phyloP scores from a whole-genome alignment of 2,797 vertebrate species.

The Typhlichthys eigenmanni region DNA sequence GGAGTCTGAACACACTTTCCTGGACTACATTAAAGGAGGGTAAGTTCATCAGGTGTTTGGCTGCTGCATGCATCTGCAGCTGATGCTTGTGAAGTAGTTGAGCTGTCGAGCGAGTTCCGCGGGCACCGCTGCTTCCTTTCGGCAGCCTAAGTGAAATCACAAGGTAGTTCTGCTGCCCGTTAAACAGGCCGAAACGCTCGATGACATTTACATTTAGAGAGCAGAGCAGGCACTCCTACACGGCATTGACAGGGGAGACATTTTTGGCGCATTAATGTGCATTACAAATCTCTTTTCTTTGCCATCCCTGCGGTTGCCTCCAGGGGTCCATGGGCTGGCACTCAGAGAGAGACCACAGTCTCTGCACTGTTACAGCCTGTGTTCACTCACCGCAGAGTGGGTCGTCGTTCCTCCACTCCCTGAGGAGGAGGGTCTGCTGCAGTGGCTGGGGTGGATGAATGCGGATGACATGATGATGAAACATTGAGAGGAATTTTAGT shows the following conservation, averaged over 20 bases:
- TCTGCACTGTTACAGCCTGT: conserved; percentile 17
- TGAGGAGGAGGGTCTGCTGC: conserved; percentile 9
- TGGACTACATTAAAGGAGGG: conserved; percentile 98
- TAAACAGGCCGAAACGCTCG: not conserved
- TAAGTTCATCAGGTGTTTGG: conserved; percentile 68
- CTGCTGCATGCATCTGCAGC: not conserved
- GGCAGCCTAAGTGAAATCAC: not conserved
- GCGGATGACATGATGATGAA: conserved; percentile 58
- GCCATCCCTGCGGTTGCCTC: conserved; percentile 3
- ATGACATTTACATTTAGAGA: conserved; percentile 10
- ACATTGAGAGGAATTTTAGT: conserved; percentile 49
- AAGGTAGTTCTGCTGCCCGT: not conserved
- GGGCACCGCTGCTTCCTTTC: not conserved
- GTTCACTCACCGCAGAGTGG: conserved; percentile 14
- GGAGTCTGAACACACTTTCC: conserved; percentile 92
- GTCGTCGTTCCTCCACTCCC: conserved; percentile 24
- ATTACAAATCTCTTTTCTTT: conserved; percentile 20
- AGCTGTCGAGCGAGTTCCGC: not conserved
- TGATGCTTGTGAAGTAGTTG: too few relatives aligned
- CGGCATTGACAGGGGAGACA: not conserved
- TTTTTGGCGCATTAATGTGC: conserved; percentile 46
- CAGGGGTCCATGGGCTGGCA: conserved; percentile 12
- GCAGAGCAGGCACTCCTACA: not conserved
- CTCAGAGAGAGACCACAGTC: conserved; percentile 6
- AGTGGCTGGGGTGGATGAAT: conserved; percentile 31